phyloP scores from a whole-genome alignment of 1,140 invertebrate species.

The Vanessa atalanta region DNA sequence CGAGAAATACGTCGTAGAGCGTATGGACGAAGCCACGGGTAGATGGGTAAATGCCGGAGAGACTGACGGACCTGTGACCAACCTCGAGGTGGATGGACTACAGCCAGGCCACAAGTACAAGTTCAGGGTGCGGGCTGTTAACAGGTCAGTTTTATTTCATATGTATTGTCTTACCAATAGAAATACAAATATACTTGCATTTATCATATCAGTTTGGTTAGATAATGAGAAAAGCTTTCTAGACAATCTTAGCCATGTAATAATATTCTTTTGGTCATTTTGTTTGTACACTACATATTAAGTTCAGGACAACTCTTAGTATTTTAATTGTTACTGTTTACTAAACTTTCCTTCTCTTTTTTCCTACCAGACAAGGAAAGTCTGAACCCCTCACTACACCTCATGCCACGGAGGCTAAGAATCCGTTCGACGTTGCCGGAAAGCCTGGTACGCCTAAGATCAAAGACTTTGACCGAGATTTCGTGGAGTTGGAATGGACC shows the following conservation, averaged over 20 bases:
- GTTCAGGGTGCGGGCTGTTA: constrained; percentile 96
- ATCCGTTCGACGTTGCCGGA: constrained; percentile 93
- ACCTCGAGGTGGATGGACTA: constrained; percentile 88
- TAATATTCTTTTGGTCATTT: no score
- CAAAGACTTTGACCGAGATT: constrained; percentile 95
- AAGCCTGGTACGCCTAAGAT: constrained; percentile 89
- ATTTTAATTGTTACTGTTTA: no score
- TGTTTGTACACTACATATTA: no score
- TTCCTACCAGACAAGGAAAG: constrained; percentile 87
- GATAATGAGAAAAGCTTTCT: no score
- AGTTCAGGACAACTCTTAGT: no score
- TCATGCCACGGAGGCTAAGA: constrained; percentile 97
- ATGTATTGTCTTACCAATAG: not conserved
- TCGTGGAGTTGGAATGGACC: constrained; percentile 97
- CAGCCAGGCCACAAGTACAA: constrained; percentile 96
- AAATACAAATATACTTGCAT: not conserved
- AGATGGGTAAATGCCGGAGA: constrained; percentile 96
- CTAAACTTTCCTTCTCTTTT: not conserved
- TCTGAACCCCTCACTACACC: constrained; percentile 95
- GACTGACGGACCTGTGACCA: constrained; percentile 89
- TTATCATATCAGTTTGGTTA: no score
- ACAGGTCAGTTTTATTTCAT: constrained; percentile 81
- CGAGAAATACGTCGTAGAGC: constrained; percentile 95
- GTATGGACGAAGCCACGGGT: constrained; percentile 95
- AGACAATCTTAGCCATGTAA: no score